Base-by-base conservation (phyloP, 2,113 vertebrate species). In the Verasper variegatus region DNA sequence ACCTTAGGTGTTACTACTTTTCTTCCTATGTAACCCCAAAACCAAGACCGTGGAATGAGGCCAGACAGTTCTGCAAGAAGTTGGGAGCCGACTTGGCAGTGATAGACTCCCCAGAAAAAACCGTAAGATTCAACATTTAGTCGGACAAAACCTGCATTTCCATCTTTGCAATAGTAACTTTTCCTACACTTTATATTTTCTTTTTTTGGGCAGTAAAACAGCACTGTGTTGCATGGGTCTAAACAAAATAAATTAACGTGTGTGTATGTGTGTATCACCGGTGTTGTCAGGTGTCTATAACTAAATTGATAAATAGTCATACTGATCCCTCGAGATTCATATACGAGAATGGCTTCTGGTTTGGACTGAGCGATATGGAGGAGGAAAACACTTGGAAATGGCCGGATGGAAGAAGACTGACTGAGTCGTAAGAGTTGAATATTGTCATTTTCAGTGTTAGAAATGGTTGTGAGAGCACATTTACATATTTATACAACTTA, bases 381-480 rank as follows among this genome's bases (percentile, higher is more conserved):
- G 75, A 75, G 18, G 94, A 94, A 66, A 91, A 88, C 7, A 60
- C 0, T 10, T 94, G 94, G 94, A 93, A 62, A 69, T 94, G 94
- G 94, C 18, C 84, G 55, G 85, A 93, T 80, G 86, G 87, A 64
- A 83, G 45, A 10, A 77, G 18, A 40, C 24, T 94, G 59, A 58
- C 1, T 64, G 70, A 88, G 3, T 78, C 80, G 90, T 91, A 89
- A 84, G 3, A 55, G 17, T 37, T 6, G 26, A 64, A 59, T 45
- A 24, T 18, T 70, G 17, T 47, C 23, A 62, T 42, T 57, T 9
- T 21, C 21, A 11, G 20, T 26, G 42, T 71, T 72, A 15, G 6
- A 64, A 56, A 55, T 8, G 4, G 4, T 12, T 65, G 54, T 15
- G 7, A 65, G 15, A 21, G 5, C 12, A 42, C 31, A 27, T 54